Base-by-base conservation (phyloP, 2,113 vertebrate species). In the Ceuthmochares aereus region DNA sequence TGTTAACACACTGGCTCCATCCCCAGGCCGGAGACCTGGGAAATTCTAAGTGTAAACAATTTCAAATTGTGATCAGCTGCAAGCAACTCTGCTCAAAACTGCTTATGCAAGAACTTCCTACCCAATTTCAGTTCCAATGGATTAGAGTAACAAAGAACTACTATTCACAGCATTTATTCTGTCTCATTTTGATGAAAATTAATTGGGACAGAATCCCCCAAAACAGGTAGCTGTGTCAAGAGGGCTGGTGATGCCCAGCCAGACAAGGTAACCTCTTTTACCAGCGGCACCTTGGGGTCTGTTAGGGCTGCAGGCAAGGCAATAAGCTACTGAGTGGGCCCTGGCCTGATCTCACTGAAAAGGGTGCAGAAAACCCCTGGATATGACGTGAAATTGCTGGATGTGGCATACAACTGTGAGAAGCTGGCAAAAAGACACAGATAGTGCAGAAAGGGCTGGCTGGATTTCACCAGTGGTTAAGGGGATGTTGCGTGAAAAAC, bases 1-100 rank as follows among this genome's bases (percentile, higher is more conserved):
- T 37, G 37, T 69, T 86, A 70, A 85, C 67, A 88, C 15, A 7
- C 51, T 88, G 82, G 55, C 90, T 92, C 26, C 52, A 69, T 88
- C 78, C 67, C 79, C 42, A 76, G 64, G 67, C 63, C 52, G 42
- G 51, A 74, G 83, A 86, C 72, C 45, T 88, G 72, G 51, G 79
- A 93, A 83, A 90, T 83, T 79, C 59, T 63, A 92, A 93, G 51
- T 19, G 21, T 68, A 85, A 94, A 91, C 78, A 83, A 29, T 85
- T 88, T 92, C 54, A 80, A 70, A 93, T 30, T 23, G 12, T 45
- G 45, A 83, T 51, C 72, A 88, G 85, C 92, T 86, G 92, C 72
- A 74, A 66, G 60, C 56, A 82, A n/a, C 74, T 81, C 52, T 21
- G 56, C 75, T 94, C 16, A 58, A 82, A 90, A 93, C 49, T 47